phyloP scores from a whole-genome alignment of 2,113 vertebrate species.

The Mohoua ochrocephala region DNA sequence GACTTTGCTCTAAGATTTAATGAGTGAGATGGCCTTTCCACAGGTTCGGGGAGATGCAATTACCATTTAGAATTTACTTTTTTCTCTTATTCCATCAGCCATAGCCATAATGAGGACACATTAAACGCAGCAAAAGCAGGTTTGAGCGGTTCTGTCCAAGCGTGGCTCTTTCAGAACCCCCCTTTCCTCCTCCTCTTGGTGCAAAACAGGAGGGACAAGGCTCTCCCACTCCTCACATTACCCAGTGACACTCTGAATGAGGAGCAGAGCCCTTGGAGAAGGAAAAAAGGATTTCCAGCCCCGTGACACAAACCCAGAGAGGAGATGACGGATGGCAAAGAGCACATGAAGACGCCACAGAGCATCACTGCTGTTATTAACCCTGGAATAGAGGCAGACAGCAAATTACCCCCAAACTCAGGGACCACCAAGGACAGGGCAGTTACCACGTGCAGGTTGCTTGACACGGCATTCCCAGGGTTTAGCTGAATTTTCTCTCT shows the following conservation, averaged over 20 bases:
- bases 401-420: not conserved
- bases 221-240: not conserved
- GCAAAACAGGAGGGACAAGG: not conserved
- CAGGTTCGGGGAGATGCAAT: not conserved
- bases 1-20: not conserved
- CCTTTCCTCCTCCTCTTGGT: not conserved
- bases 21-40: not conserved
- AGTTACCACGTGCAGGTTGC: not conserved
- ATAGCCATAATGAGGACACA: not conserved
- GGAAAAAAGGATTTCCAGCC: not conserved
- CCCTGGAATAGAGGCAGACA: not conserved
- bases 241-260: not conserved
- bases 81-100: not conserved
- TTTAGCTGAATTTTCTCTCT: not conserved
- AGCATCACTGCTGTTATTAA: rapidly evolving
- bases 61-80: not conserved
- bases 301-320: not conserved
- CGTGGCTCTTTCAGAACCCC: not conserved
- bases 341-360: not conserved
- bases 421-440: rapidly evolving
- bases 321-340: not conserved
- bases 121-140: not conserved
- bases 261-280: not conserved
- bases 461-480: rapidly evolving
- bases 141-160: not conserved